Evolutionary conservation across 2,888 invertebrate species (phyloP).

Genomic region (Caenorhabditis wallacei): DNA sequence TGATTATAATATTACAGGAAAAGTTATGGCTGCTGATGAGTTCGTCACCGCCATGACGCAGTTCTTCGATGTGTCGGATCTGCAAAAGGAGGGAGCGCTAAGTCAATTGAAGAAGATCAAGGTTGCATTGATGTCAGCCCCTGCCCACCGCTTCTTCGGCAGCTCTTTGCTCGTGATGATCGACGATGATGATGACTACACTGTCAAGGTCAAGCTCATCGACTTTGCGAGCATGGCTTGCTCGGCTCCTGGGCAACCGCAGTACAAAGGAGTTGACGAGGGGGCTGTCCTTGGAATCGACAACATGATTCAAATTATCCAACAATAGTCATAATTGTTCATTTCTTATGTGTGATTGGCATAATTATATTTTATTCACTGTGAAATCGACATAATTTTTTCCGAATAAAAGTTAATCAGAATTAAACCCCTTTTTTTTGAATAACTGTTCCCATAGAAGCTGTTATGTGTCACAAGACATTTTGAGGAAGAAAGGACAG

Average conservation of each 20-base stretch:
- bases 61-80: constrained; percentile 15
- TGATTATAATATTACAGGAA: constrained; percentile 24
- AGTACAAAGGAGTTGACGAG: constrained; percentile 21
- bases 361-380: no score
- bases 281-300: constrained; percentile 31
- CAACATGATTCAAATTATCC: constrained; percentile 7
- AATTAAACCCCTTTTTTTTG: no score
- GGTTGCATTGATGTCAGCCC: neutral
- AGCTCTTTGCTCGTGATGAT: constrained; percentile 24
- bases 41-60: neutral
- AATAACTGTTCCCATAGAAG: neutral
- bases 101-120: constrained; percentile 17
- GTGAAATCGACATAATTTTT: no score
- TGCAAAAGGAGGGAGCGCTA: neutral
- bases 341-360: no score
- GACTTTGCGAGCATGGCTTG: constrained; percentile 54
- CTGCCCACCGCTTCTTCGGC: constrained; percentile 41
- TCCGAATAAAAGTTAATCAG: no score
- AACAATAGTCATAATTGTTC: no score
- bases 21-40: neutral
- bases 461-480: no score
- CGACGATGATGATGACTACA: constrained; percentile 10
- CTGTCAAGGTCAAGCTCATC: constrained; percentile 43
- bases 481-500: no score
- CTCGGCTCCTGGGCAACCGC: neutral